Evolutionary conservation across 64 coral and sea anemone species (phyloP).

Genomic region (Montipora capricornis): DNA sequence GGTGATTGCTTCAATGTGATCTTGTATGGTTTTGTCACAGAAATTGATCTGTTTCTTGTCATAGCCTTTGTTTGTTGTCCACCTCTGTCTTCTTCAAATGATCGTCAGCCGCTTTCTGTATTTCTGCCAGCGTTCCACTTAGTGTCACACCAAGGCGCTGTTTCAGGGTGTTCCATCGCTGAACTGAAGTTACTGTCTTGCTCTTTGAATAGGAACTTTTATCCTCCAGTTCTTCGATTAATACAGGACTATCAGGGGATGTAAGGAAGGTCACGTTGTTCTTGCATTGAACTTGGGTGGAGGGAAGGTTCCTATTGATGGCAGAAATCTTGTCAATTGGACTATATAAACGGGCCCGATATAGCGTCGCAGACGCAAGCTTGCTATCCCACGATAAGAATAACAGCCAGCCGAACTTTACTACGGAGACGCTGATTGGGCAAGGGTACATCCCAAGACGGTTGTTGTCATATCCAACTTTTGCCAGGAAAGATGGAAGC

Average conservation of each 20-base stretch:
- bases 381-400: slow-evolving; percentile 56
- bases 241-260: slow-evolving; percentile 10
- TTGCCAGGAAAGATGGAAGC: background rate
- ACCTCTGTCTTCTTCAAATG: slow-evolving; percentile 3
- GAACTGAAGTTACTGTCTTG: slow-evolving; percentile 16
- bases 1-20: slow-evolving; percentile 29
- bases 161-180: slow-evolving; percentile 13
- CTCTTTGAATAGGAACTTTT: background rate
- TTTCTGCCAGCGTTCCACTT: background rate
- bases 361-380: background rate
- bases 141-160: slow-evolving; percentile 2
- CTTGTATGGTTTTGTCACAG: slow-evolving; percentile 18
- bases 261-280: background rate
- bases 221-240: slow-evolving; percentile 26
- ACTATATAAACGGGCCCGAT: slow-evolving; percentile 37
- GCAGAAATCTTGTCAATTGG: slow-evolving; percentile 57
- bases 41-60: slow-evolving; percentile 21
- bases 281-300: background rate
- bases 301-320: slow-evolving; percentile 18
- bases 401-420: slow-evolving; percentile 19
- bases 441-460: slow-evolving; percentile 32
- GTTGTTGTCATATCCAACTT: slow-evolving; percentile 36
- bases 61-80: background rate
- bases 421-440: slow-evolving; percentile 27
- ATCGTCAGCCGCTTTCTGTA: background rate